phyloP scores from a whole-genome alignment of 2,797 vertebrate species.

The Hipposideros larvatus region DNA sequence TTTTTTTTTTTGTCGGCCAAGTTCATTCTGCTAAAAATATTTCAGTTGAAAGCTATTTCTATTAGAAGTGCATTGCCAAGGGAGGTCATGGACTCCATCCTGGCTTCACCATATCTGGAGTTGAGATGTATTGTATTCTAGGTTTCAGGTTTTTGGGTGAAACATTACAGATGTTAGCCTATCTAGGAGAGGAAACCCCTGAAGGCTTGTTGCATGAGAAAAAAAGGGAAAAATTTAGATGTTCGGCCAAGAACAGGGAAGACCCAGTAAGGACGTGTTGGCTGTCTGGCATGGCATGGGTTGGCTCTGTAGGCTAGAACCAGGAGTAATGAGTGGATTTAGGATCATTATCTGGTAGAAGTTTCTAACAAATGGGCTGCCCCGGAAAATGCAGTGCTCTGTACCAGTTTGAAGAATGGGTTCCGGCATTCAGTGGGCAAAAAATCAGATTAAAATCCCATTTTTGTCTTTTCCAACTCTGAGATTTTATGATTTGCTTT shows the following conservation, averaged over 20 bases:
- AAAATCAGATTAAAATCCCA: background rate
- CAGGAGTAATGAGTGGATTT: background rate
- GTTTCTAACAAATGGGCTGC: background rate
- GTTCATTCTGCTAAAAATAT: constrained; percentile 26
- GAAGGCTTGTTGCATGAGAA: background rate
- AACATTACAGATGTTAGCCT: background rate
- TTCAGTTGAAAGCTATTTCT: constrained; percentile 20
- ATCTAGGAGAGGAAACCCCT: background rate
- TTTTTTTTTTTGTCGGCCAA: background rate
- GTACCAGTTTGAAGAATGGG: background rate
- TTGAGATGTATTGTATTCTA: background rate
- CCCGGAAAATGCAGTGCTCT: background rate
- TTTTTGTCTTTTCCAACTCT: background rate
- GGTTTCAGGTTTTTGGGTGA: background rate
- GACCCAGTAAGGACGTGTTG: background rate
- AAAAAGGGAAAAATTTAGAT: background rate
- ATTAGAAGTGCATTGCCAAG: background rate
- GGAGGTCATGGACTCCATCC: background rate
- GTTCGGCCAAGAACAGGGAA: background rate
- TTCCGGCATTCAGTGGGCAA: background rate
- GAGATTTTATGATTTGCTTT: constrained; percentile 34
- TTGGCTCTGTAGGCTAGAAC: background rate
- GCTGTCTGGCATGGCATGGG: background rate
- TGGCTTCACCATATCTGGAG: background rate
- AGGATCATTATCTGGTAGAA: background rate